Percentiles rank a stretch among this genome's conserved stretches.
Evolutionary conservation across 2,888 invertebrate species (phyloP).

Genomic region (Hyposoter dolosus): DNA sequence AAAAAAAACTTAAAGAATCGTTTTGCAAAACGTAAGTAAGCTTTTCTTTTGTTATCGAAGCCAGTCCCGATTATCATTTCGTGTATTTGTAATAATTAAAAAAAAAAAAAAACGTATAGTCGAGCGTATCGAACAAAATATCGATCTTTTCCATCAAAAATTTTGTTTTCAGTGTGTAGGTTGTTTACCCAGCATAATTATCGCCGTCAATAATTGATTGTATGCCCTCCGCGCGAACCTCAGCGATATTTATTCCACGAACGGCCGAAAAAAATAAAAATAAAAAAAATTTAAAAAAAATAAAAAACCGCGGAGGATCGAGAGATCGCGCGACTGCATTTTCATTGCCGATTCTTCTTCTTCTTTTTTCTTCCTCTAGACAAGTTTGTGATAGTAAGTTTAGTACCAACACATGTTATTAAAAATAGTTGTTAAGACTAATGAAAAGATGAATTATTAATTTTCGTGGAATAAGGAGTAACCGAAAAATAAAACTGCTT

Average conservation of each 20-base stretch:
- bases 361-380: constrained; percentile 62
- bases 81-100: too few relatives aligned
- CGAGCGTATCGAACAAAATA: too few relatives aligned
- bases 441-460: too few relatives aligned
- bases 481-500: too few relatives aligned
- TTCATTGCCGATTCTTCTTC: constrained; percentile 57
- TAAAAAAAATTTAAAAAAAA: constrained; percentile 21
- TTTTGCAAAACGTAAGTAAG: constrained; percentile 43
- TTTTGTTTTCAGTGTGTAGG: neutral
- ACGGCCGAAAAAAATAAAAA: constrained; percentile 7
- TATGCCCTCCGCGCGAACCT: constrained; percentile 3
- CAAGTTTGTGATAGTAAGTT: constrained; percentile 75
- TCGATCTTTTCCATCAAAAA: too few relatives aligned
- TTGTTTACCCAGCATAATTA: constrained; percentile 23
- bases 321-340: constrained; percentile 57
- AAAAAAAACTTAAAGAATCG: constrained; percentile 7
- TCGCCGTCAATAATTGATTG: constrained; percentile 5
- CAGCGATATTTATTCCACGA: constrained; percentile 20
- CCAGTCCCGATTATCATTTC: neutral
- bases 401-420: constrained; percentile 62
- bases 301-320: constrained; percentile 37
- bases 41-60: constrained; percentile 1
- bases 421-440: constrained; percentile 59
- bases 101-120: too few relatives aligned
- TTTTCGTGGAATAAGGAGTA: too few relatives aligned